Conservation (phyloP, 1,140 invertebrate species). For the Ridgeia piscesae region DNA sequence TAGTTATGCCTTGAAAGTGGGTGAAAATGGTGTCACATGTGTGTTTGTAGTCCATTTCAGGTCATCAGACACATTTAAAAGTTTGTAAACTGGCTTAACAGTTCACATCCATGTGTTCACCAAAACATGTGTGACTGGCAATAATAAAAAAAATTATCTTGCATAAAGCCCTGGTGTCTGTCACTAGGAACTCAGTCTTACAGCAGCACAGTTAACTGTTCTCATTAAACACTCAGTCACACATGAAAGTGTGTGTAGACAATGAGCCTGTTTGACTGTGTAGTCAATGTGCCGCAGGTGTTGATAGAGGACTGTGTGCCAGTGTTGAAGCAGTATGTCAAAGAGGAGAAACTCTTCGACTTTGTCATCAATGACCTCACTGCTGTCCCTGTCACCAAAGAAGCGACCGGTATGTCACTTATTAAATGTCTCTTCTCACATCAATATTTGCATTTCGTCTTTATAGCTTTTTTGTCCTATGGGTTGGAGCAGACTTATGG, state of each 20-base stretch:
- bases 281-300: constrained; percentile 54
- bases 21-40: no score
- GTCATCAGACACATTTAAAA: no score
- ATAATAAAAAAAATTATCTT: no score
- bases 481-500: no score
- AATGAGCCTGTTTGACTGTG: not conserved
- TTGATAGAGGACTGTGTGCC: constrained; percentile 82
- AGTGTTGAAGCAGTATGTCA: constrained; percentile 75
- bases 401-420: constrained; percentile 29
- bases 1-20: no score
- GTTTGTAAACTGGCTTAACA: no score
- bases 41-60: no score
- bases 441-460: no score
- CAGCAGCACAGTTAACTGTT: no score
- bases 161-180: not conserved
- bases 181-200: not conserved
- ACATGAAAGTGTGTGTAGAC: not conserved
- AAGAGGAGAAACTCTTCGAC: constrained; percentile 81
- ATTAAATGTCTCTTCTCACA: not conserved
- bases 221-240: not conserved
- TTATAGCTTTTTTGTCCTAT: no score
- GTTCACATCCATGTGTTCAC: no score
- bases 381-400: constrained; percentile 72
- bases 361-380: constrained; percentile 91
- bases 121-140: no score